Evolutionary conservation across 2,888 invertebrate species (phyloP).

Genomic region (Eupithecia centaureata): DNA sequence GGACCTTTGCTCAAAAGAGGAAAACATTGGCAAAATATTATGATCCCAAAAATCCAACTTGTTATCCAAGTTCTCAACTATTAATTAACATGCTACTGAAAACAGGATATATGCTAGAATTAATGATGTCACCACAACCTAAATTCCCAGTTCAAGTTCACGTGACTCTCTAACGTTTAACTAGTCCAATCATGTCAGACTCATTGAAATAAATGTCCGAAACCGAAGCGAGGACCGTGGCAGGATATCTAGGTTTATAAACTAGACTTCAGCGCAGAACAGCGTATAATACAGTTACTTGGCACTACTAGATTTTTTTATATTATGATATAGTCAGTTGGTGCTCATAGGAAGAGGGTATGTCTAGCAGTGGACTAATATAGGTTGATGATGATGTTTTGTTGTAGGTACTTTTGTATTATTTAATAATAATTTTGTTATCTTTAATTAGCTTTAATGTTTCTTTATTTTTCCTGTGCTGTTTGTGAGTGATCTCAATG

Average conservation of each 20-base stretch:
- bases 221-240: conserved; percentile 2
- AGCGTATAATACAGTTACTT: too few relatives aligned
- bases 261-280: conserved; percentile 7
- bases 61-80: neutral
- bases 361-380: too few relatives aligned
- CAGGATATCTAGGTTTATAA: conserved; percentile 8
- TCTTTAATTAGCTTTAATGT: too few relatives aligned
- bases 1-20: neutral
- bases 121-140: neutral
- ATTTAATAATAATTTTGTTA: too few relatives aligned
- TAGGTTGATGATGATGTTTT: too few relatives aligned
- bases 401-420: too few relatives aligned
- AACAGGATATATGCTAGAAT: conserved; percentile 3
- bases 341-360: too few relatives aligned
- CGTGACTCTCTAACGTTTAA: neutral
- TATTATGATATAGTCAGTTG: too few relatives aligned
- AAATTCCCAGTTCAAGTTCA: neutral
- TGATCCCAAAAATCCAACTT: neutral
- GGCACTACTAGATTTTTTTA: too few relatives aligned
- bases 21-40: neutral
- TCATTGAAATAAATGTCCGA: conserved; percentile 20
- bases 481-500: too few relatives aligned
- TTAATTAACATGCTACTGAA: neutral
- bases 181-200: conserved; percentile 12
- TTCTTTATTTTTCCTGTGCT: too few relatives aligned